Percentiles rank a stretch among this genome's conserved stretches.
Evolutionary conservation across 2,797 vertebrate genomes (phyloP).

Genomic region (Lagorchestes hirsutus): DNA sequence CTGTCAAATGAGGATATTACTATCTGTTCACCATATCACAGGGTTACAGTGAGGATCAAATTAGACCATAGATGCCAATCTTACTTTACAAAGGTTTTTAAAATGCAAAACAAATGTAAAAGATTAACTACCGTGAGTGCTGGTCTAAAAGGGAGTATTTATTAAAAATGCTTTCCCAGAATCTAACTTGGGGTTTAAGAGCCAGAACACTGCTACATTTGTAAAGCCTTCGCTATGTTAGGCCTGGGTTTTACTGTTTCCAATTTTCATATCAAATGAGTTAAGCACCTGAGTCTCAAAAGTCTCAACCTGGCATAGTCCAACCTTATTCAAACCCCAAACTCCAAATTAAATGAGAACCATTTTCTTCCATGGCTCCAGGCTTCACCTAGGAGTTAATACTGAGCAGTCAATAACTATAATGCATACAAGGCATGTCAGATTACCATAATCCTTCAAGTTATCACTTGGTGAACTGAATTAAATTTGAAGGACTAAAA

Average conservation of each 20-base stretch:
- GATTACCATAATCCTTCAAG: slow-evolving; percentile 58
- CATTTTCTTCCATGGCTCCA: slow-evolving; percentile 62
- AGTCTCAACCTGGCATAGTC: slow-evolving; percentile 62
- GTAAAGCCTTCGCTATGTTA: slow-evolving; percentile 44
- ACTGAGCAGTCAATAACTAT: slow-evolving; percentile 61
- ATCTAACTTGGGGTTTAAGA: slow-evolving; percentile 41
- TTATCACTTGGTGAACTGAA: slow-evolving; percentile 70
- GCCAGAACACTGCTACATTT: slow-evolving; percentile 19
- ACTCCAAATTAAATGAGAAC: slow-evolving; percentile 67
- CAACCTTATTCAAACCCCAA: slow-evolving; percentile 69
- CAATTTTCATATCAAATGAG: slow-evolving; percentile 73
- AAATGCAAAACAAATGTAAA: slow-evolving; percentile 1
- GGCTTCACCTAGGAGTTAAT: slow-evolving; percentile 44
- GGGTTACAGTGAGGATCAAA: slow-evolving; percentile 23
- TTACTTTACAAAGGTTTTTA: not conserved
- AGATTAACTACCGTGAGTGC: not conserved
- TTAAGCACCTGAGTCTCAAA: slow-evolving; percentile 60
- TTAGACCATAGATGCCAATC: slow-evolving; percentile 1
- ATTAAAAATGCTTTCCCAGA: slow-evolving; percentile 50
- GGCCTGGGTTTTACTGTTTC: slow-evolving; percentile 49
- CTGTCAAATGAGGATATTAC: slow-evolving; percentile 14
- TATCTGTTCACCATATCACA: not conserved
- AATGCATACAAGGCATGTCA: slow-evolving; percentile 40
- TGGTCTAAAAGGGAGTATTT: not conserved
- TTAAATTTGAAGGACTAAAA: slow-evolving; percentile 72